Conservation (phyloP, 2,113 vertebrate species). For the Toxotes jaculatrix region DNA sequence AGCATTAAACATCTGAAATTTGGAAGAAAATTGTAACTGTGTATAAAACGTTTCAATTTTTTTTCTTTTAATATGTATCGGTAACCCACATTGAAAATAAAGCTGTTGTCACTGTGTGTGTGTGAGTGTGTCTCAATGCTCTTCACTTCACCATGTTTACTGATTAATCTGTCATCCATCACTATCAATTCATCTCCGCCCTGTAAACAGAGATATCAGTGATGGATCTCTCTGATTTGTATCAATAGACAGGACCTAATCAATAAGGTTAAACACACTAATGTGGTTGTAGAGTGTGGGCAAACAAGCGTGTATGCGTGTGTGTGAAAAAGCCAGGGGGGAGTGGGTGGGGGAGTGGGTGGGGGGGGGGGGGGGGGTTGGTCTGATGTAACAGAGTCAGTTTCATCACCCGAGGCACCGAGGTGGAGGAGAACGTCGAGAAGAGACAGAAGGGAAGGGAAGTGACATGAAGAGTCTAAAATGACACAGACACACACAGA, state of each 20-base stretch:
- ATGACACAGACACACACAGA: conserved; percentile 49
- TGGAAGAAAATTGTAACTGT: background rate
- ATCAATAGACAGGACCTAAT: conserved; percentile 65
- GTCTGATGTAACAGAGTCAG: conserved; percentile 76
- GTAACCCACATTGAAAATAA: background rate
- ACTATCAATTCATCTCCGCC: conserved; percentile 66
- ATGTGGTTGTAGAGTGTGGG: conserved; percentile 59
- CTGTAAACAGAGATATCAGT: conserved; percentile 66
- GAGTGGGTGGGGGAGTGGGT: conserved; percentile 9
- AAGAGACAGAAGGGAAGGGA: conserved; percentile 54
- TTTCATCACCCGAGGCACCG: conserved; percentile 80
- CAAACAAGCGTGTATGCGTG: conserved; percentile 61
- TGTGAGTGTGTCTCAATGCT: conserved; percentile 1
- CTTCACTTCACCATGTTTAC: conserved; percentile 46
- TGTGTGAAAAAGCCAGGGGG: conserved; percentile 9
- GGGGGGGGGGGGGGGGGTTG: conserved; percentile 19
- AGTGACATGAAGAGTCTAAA: conserved; percentile 68
- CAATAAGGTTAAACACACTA: conserved; percentile 76
- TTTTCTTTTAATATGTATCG: background rate
- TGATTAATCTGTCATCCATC: conserved; percentile 71
- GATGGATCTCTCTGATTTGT: conserved; percentile 66
- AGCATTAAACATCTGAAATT: background rate
- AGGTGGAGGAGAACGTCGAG: conserved; percentile 41
- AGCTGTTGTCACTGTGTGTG: conserved; percentile 15
- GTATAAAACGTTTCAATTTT: background rate